A percentile compares a stretch with the other conserved stretches of the same genome.
phyloP scores from a whole-genome alignment of 2,797 vertebrate species.

The Fundulus diaphanus region DNA sequence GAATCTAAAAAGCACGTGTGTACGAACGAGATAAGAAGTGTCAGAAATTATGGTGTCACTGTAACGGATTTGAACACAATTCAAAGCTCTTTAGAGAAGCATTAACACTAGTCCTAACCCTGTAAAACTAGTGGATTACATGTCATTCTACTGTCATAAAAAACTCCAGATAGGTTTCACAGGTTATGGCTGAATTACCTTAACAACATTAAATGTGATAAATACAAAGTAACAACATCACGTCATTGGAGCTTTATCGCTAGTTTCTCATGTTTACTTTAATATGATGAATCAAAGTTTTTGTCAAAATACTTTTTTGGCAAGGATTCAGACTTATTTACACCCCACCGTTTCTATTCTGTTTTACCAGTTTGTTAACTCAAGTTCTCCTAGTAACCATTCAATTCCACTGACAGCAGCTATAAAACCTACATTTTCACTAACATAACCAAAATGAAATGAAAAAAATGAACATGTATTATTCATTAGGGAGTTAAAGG shows the following conservation, averaged over 20 bases:
- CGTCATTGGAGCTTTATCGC: background rate
- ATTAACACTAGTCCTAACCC: background rate
- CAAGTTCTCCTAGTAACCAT: background rate
- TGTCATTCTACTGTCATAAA: background rate
- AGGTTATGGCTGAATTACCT: background rate
- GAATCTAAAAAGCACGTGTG: background rate
- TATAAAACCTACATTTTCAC: background rate
- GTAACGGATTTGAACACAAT: background rate
- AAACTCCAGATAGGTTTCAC: background rate
- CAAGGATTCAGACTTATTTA: background rate
- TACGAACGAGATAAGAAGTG: background rate
- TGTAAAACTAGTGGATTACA: background rate
- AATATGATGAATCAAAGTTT: background rate
- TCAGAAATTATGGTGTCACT: constrained; percentile 3
- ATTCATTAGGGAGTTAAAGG: background rate
- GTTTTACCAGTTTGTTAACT: background rate
- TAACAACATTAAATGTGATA: background rate
- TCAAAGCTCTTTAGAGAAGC: constrained; percentile 8
- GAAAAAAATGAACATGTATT: background rate
- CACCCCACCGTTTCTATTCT: background rate
- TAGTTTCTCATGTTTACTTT: background rate
- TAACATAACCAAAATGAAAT: background rate
- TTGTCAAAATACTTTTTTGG: background rate
- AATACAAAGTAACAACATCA: background rate
- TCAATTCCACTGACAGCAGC: background rate